Conservation (phyloP, 2,888 invertebrate species). For the Dromius quadrimaculatus region DNA sequence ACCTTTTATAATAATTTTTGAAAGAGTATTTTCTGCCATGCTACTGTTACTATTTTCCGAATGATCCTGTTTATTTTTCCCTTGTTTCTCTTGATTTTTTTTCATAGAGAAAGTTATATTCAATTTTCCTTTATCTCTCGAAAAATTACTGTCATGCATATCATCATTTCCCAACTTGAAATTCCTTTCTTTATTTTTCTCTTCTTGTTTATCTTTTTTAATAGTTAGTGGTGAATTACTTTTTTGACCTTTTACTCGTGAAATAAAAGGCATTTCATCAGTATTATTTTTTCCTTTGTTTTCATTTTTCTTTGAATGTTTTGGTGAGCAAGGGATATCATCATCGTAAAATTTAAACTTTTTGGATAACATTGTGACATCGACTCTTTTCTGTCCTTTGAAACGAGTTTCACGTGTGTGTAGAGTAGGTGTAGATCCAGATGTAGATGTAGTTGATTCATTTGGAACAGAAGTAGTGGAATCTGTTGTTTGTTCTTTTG, state of each 20-base stretch:
- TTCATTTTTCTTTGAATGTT: conserved; percentile 2
- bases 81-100: not conserved
- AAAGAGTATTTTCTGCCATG: conserved; percentile 1
- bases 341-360: conserved; percentile 8
- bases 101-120: not conserved
- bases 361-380: conserved; percentile 26
- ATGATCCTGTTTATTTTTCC: conserved; percentile 1
- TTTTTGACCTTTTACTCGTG: not conserved
- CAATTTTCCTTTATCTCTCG: not conserved
- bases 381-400: conserved; percentile 46
- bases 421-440: not conserved
- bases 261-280: no score
- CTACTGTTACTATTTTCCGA: not conserved
- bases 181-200: not conserved
- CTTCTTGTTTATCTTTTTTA: conserved; percentile 7
- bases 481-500: no score
- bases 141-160: not conserved
- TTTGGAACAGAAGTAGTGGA: not conserved
- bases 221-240: not conserved
- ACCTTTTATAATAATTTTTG: conserved; percentile 23
- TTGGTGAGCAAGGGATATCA: not conserved
- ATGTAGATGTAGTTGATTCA: not conserved
- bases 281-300: not conserved
- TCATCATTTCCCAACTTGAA: not conserved
- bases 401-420: conserved; percentile 43